Percentiles rank a stretch among this genome's conserved stretches.
Conservation (phyloP, 2,797 vertebrate species). For the Corythornis leucogaster region DNA sequence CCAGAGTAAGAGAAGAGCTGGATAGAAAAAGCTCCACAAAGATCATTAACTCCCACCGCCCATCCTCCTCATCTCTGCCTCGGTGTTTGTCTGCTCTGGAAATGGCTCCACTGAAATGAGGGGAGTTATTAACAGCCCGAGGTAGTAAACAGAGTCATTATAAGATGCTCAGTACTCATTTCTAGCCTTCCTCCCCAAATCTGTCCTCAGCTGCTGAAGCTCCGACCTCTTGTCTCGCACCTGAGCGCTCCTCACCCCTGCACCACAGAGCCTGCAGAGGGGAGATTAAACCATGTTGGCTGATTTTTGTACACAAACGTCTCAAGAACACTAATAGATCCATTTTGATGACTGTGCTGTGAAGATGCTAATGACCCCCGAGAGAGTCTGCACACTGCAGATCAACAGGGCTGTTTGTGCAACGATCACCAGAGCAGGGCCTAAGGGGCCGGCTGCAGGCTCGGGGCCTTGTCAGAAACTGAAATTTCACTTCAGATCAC, state of each 20-base stretch:
- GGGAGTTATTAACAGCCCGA: background rate
- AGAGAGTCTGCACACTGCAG: slow-evolving; percentile 14
- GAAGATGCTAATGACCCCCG: background rate
- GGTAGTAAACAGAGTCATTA: background rate
- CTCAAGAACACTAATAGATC: slow-evolving; percentile 15
- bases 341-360: background rate
- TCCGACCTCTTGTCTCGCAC: background rate
- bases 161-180: background rate
- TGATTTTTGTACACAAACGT: background rate
- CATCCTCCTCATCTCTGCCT: background rate
- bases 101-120: background rate
- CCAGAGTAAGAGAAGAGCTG: background rate
- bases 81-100: background rate
- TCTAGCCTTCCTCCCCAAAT: background rate
- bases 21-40: background rate
- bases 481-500: slow-evolving; percentile 21
- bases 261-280: background rate
- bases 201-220: background rate
- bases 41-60: background rate
- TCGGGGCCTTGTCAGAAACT: background rate
- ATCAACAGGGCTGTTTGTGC: background rate
- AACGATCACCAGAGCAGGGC: background rate
- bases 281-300: background rate
- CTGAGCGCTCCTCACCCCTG: background rate
- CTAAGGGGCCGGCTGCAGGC: background rate